Evolutionary conservation across 2,888 invertebrate genomes (phyloP).

Genomic region (Mythimna albipuncta): DNA sequence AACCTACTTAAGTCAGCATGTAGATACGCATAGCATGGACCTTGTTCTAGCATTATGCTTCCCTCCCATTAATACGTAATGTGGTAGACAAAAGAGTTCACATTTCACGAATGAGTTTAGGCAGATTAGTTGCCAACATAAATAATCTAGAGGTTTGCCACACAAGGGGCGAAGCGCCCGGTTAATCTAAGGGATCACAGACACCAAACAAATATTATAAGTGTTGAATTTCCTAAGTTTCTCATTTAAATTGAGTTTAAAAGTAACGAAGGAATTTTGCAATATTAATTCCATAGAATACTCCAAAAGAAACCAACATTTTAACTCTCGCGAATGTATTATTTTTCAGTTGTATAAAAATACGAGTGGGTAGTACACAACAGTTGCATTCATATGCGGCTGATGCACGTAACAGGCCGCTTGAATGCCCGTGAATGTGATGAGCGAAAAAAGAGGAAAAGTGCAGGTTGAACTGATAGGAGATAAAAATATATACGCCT

Average conservation of each 20-base stretch:
- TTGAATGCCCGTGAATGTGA: slow-evolving; percentile 70
- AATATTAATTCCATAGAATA: slow-evolving; percentile 22
- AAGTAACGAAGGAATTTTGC: slow-evolving; percentile 42
- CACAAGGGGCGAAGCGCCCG: slow-evolving; percentile 45
- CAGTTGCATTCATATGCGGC: slow-evolving; percentile 64
- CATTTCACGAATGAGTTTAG: slow-evolving; percentile 45
- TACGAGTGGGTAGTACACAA: slow-evolving; percentile 54
- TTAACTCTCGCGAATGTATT: slow-evolving; percentile 40
- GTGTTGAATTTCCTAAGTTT: slow-evolving; percentile 37
- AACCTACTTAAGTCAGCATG: slow-evolving; percentile 14
- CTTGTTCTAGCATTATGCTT: slow-evolving; percentile 8
- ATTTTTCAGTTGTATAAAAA: slow-evolving; percentile 43
- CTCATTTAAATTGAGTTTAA: slow-evolving; percentile 44
- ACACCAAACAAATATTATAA: slow-evolving; percentile 33
- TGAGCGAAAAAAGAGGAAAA: slow-evolving; percentile 69
- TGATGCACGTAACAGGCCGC: slow-evolving; percentile 66
- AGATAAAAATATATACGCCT: slow-evolving; percentile 66
- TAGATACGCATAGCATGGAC: slow-evolving; percentile 25
- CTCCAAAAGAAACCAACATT: slow-evolving; percentile 38
- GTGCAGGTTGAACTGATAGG: slow-evolving; percentile 69
- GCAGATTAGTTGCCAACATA: slow-evolving; percentile 60
- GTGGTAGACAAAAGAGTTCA: slow-evolving; percentile 43
- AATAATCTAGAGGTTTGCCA: slow-evolving; percentile 62
- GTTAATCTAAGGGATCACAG: slow-evolving; percentile 60
- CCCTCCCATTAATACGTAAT: slow-evolving; percentile 24